Evolutionary conservation across 2,888 invertebrate species (phyloP), one percentile per base, ranked within the genome.

Genomic region (Brachypterus glaber): DNA sequence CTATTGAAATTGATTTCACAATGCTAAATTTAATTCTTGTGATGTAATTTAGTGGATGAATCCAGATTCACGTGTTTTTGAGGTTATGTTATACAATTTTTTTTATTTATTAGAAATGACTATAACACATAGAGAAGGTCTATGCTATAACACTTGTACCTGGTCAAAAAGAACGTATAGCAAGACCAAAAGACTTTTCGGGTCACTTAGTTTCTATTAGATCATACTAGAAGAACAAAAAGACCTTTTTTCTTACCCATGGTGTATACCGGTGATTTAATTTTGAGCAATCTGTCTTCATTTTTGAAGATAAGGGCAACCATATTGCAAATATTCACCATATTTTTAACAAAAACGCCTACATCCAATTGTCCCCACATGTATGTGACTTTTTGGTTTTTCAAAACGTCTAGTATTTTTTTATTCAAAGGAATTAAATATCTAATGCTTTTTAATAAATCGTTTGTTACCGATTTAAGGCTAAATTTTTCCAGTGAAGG

Each of bases 231-330:
- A n/a, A n/a, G n/a, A n/a, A n/a, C n/a, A n/a, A n/a, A n/a, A n/a
- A n/a, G n/a, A n/a, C n/a, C n/a, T n/a, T n/a, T n/a, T 17, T 36
- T 40, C 34, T 50, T 52, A 73, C 74, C 75, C 49, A 77, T 57
- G 31, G 76, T 69, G 50, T 76, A 77, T 12, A 68, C 64, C 1
- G 77, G 77, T 2, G 76, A 67, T 14, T 56, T 51, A 2, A 79
- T 51, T 41, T 67, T 63, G 18, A 78, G 48, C 21, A 77, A 55
- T 39, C 77, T 54, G 0, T 70, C 59, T 53, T 79, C 77, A 9
- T 55, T 56, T 33, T 55, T 58, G 2, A 77, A 60, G 11, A 73
- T 55, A n/a, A 68, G 67, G 39, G 63, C 64, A 1, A 67, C 69
- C 42, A 68, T 62, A 11, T 58, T 50, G 53, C 74, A 75, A 12